These are phyloP conservation scores for Hermetia illucens DNA, from an alignment of 1,140 invertebrate genomes.

Conservation along the genomic window DNA sequence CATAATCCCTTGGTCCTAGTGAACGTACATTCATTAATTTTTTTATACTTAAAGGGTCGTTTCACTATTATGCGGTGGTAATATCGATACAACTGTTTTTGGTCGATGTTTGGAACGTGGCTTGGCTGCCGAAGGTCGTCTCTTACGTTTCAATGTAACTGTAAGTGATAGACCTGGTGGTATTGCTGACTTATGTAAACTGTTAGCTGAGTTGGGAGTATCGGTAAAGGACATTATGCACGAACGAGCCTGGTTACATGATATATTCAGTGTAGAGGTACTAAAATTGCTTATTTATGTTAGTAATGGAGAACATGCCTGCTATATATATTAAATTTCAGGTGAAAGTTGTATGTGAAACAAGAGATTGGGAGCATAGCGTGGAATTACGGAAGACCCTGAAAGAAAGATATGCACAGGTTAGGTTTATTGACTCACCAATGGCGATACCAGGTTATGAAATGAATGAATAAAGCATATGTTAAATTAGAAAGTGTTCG, in stretches of 20 bases:
- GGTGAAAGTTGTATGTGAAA: conserved; percentile 76
- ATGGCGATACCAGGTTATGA: conserved; percentile 27
- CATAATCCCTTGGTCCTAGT: not conserved
- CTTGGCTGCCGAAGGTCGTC: conserved; percentile 71
- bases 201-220: conserved; percentile 62
- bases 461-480: conserved; percentile 34
- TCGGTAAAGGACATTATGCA: conserved; percentile 91
- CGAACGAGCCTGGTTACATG: conserved; percentile 82
- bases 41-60: conserved; percentile 43
- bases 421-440: conserved; percentile 27
- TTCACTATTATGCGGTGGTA: conserved; percentile 72
- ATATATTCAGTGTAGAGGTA: conserved; percentile 72
- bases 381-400: conserved; percentile 47
- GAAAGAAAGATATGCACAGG: conserved; percentile 40
- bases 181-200: conserved; percentile 69
- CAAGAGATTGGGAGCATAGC: conserved; percentile 62
- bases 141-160: conserved; percentile 75
- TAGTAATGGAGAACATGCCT: not conserved
- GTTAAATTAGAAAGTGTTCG: no score
- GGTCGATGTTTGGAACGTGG: conserved; percentile 80
- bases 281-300: not conserved
- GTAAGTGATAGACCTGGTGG: conserved; percentile 77
- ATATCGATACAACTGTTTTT: conserved; percentile 85
- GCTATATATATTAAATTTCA: conserved; percentile 29
- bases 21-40: not conserved